These are phyloP conservation scores for Ostrea denselamellosa DNA, from an alignment of 1,140 invertebrate species.

Conservation along the genomic window DNA sequence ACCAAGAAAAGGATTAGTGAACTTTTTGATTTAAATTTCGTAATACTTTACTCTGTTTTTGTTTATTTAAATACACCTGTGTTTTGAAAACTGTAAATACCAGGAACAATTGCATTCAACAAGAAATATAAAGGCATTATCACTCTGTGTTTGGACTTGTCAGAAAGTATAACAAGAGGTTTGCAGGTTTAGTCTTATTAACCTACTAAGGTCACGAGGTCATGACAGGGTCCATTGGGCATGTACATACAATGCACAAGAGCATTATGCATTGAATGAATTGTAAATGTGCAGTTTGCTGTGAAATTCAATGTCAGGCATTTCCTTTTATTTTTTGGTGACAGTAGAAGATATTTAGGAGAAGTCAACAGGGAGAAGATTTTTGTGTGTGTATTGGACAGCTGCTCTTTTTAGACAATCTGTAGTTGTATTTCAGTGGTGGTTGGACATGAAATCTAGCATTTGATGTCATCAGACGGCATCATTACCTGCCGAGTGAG, in stretches of 20 bases:
- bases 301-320: conserved; percentile 23
- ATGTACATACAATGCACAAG: neutral
- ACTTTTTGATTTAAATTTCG: conserved; percentile 34
- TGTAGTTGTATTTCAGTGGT: conserved; percentile 9
- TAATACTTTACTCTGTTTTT: conserved; percentile 2
- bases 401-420: neutral
- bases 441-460: conserved; percentile 16
- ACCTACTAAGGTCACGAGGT: conserved; percentile 1
- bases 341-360: neutral
- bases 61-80: conserved; percentile 36
- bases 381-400: conserved; percentile 5
- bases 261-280: conserved; percentile 1
- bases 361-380: neutral
- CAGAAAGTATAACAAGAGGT: neutral
- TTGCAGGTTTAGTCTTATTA: conserved; percentile 25
- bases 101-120: conserved; percentile 19
- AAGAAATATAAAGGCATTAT: conserved; percentile 8
- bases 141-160: conserved; percentile 14
- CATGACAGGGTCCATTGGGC: neutral
- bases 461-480: conserved; percentile 34
- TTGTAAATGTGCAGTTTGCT: conserved; percentile 21
- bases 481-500: conserved; percentile 20
- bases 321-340: neutral
- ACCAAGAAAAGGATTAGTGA: conserved; percentile 8
- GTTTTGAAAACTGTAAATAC: conserved; percentile 30